Evolutionary conservation across 1,140 invertebrate genomes (phyloP).

Genomic region (Pseudobourletiella spinata): DNA sequence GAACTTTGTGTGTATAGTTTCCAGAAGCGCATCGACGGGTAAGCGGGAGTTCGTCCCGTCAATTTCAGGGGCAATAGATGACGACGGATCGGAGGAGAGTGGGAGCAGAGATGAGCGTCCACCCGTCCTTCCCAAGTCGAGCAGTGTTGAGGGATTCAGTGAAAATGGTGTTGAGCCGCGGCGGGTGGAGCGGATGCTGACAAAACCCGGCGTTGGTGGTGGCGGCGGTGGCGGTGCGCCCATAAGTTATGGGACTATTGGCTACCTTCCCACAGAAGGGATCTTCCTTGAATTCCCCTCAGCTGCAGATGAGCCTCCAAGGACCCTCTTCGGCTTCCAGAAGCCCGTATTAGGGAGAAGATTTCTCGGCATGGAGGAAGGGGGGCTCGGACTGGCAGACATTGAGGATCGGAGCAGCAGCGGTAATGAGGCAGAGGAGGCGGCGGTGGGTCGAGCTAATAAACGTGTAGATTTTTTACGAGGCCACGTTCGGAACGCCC

Average conservation of each 20-base stretch:
- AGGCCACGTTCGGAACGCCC: no score
- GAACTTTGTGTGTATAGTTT: no score
- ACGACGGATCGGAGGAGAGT: background rate
- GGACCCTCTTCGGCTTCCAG: no score
- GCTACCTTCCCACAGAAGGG: background rate
- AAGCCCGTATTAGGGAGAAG: no score
- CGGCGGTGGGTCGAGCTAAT: no score
- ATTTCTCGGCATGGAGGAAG: no score
- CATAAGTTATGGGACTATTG: background rate
- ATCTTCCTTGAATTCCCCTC: no score
- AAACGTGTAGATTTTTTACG: no score
- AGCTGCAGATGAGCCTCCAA: no score
- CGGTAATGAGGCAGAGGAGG: no score
- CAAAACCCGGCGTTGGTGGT: background rate
- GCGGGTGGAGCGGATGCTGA: background rate
- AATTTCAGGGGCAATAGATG: background rate
- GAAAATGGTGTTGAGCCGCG: background rate
- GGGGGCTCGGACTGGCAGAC: no score
- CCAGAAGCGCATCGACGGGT: background rate
- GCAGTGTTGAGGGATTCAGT: background rate
- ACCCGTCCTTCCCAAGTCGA: background rate
- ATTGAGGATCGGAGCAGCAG: no score
- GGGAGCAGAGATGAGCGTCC: background rate
- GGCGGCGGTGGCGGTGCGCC: background rate
- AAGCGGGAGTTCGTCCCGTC: background rate